phyloP scores from a whole-genome alignment of 2,113 vertebrate genomes.

The Struthio camelus region DNA sequence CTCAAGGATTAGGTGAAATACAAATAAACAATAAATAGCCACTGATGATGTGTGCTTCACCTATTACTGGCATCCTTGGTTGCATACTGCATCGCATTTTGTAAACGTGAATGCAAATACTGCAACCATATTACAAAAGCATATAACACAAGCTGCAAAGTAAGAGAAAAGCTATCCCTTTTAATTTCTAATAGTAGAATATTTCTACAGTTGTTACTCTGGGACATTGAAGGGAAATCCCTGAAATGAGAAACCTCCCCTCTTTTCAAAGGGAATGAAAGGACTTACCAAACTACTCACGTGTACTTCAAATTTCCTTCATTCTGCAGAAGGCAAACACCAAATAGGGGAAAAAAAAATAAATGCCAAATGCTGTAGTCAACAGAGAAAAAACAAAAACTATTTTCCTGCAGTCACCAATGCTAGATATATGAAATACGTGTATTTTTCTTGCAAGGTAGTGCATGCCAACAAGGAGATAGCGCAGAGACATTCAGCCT shows the following conservation, averaged over 20 bases:
- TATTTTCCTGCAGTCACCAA: background rate
- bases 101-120: accelerated
- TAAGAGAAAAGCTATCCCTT: background rate
- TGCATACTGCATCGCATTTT: accelerated
- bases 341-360: no score
- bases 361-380: no score
- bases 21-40: accelerated
- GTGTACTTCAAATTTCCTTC: accelerated
- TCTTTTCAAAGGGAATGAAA: background rate
- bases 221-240: accelerated
- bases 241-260: accelerated
- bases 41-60: accelerated
- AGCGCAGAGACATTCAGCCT: accelerated
- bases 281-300: accelerated
- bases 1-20: accelerated
- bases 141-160: accelerated
- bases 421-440: no score
- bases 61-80: no score
- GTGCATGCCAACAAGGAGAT: background rate
- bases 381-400: background rate
- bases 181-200: accelerated
- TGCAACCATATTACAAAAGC: background rate
- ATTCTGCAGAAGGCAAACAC: background rate
- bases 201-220: accelerated
- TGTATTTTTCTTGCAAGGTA: background rate